Base-by-base conservation (phyloP, 2,888 invertebrate genomes). In the Taphrorychus bicolor region DNA sequence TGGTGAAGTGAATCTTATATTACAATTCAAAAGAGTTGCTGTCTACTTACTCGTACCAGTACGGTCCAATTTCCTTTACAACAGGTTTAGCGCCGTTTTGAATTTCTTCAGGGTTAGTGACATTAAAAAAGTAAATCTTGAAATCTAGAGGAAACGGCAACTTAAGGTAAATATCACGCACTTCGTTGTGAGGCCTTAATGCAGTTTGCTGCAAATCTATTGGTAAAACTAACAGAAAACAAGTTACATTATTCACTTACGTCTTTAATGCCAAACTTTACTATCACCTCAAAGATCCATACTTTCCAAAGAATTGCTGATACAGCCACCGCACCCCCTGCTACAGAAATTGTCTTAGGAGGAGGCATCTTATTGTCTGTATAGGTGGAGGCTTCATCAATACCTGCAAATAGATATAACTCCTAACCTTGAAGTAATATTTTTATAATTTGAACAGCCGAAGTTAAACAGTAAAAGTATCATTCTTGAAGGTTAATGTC, bases 291-390 rank as follows among this genome's bases (percentile, higher is more conserved):
- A 64, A 76, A 73, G 16, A 71, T 17, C 48, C 68, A 66, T 86
- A 88, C 91, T 21, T 91, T 91, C 71, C 90, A 87, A 0, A 89
- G 73, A 0, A 90, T 23, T 9, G 45, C 49, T 5, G 7, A 9
- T 2, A 22, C 22, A 32, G 42, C 16, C 2, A 51, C 4, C 5
- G 51, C 22, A 7, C 51, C 18, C 9, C 45, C 45, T n/a, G 45
- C 14, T 5, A n/a, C 5, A n/a, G 5, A 2, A n/a, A 45, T 45
- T 5, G 9, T 45, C 45, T 45, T 45, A n/a, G 45, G 45, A 3
- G 14, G 45, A n/a, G 45, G 45, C 45, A 45, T 45, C 17, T 45
- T 45, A n/a, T n/a, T n/a, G n/a, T n/a, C n/a, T n/a, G n/a, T n/a
- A n/a, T n/a, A n/a, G n/a, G 32, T 32, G 5, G 5, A 45, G n/a